These are phyloP conservation scores for Hydrolagus affinis DNA, from an alignment of 2,113 vertebrate genomes.

Conservation along the genomic window DNA sequence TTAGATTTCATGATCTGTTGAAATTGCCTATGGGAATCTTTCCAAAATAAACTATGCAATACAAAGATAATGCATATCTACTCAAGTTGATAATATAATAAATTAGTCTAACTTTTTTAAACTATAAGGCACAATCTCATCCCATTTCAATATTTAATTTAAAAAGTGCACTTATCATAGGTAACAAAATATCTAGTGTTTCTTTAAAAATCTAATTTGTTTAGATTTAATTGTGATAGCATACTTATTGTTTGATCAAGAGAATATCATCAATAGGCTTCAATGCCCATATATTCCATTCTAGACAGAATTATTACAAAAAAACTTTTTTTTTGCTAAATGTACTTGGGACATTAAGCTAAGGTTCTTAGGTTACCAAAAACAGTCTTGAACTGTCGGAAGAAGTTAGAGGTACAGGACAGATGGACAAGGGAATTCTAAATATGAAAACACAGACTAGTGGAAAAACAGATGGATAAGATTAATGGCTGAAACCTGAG, in stretches of 20 bases:
- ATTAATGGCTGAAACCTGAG: constrained; percentile 31
- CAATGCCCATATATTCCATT: too few species aligned
- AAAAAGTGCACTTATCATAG: too few species aligned
- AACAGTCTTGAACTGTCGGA: background rate
- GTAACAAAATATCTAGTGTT: too few species aligned
- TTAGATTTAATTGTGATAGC: background rate
- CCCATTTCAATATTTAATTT: too few species aligned
- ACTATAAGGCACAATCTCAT: too few species aligned
- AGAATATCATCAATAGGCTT: background rate
- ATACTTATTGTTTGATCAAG: background rate
- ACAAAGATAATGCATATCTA: too few species aligned
- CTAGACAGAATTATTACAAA: background rate
- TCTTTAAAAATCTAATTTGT: background rate
- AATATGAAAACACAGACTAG: constrained; percentile 31
- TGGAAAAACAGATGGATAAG: constrained; percentile 34
- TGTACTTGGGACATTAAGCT: background rate
- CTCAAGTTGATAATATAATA: too few species aligned
- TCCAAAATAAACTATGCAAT: too few species aligned
- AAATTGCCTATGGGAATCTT: too few species aligned
- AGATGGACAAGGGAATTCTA: constrained; percentile 33
- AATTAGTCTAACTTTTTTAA: too few species aligned
- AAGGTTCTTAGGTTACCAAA: background rate
- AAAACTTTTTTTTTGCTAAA: background rate
- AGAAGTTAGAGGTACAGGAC: constrained; percentile 37
- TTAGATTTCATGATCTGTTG: too few species aligned